Conservation (phyloP, 1,140 invertebrate genomes). For the Ctenoplectra terminalis region DNA sequence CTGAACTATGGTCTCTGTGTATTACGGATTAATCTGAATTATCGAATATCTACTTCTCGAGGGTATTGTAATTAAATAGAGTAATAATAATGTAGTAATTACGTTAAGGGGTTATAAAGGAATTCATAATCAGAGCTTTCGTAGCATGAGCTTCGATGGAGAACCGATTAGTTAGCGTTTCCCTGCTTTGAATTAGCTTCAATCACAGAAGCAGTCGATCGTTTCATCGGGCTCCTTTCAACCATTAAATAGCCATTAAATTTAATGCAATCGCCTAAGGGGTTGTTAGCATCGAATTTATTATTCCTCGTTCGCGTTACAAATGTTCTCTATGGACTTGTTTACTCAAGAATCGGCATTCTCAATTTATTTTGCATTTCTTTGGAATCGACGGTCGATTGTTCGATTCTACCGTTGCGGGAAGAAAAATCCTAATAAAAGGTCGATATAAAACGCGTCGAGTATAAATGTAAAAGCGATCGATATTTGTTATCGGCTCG, state of each 20-base stretch:
- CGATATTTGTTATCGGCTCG: conserved; percentile 13
- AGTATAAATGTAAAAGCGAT: conserved; percentile 8
- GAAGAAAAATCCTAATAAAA: not conserved
- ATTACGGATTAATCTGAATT: not conserved
- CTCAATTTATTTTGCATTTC: conserved; percentile 34
- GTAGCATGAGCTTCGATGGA: not conserved
- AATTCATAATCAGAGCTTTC: not conserved
- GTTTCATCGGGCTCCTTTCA: not conserved
- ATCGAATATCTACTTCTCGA: not conserved
- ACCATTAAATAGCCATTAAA: conserved; percentile 41
- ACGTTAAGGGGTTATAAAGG: not conserved
- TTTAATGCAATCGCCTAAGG: conserved; percentile 21
- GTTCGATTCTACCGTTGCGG: not conserved
- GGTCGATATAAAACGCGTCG: not conserved
- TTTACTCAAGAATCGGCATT: not conserved
- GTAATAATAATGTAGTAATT: not conserved
- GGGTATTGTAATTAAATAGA: not conserved
- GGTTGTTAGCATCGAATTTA: conserved; percentile 21
- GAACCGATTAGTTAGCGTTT: not conserved
- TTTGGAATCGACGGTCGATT: not conserved
- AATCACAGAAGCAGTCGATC: not conserved
- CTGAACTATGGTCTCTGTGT: not conserved
- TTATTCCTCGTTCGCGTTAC: conserved; percentile 3
- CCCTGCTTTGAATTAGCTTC: not conserved
- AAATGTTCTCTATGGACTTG: not conserved